Percentiles rank a stretch among this genome's conserved stretches.
Evolutionary conservation across 2,113 vertebrate species (phyloP).

Genomic region (Acanthochromis polyacanthus): DNA sequence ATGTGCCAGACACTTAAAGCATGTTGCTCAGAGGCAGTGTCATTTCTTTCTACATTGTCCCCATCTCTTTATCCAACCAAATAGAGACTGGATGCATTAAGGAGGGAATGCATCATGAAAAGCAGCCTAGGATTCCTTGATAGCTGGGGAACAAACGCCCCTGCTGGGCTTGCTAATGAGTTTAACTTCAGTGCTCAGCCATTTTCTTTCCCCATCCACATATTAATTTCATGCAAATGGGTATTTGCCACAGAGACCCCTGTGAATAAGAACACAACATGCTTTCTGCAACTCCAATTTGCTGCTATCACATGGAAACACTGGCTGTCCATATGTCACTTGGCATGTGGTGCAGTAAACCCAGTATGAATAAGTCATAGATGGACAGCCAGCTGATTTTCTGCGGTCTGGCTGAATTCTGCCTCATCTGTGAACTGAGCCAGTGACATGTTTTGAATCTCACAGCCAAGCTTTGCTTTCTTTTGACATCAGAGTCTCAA

Average conservation of each 20-base stretch:
- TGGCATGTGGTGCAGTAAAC: conserved; percentile 6
- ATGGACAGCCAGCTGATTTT: conserved; percentile 4
- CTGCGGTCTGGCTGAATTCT: neutral
- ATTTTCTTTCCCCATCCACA: conserved; percentile 59
- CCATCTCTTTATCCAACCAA: conserved; percentile 69
- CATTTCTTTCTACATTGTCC: conserved; percentile 18
- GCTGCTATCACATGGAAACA: conserved; percentile 52
- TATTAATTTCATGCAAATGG: conserved; percentile 80
- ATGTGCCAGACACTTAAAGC: conserved; percentile 32
- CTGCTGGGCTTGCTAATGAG: conserved; percentile 76
- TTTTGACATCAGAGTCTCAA: neutral
- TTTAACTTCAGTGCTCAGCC: conserved; percentile 75
- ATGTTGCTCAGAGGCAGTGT: conserved; percentile 43
- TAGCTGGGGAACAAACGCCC: conserved; percentile 68
- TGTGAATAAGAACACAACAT: conserved; percentile 52
- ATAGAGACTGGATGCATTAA: conserved; percentile 55
- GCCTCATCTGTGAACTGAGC: neutral
- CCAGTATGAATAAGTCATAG: neutral
- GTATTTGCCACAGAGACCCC: conserved; percentile 27
- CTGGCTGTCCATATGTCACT: conserved; percentile 30
- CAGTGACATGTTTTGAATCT: conserved; percentile 5
- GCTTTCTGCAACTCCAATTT: conserved; percentile 48
- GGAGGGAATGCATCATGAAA: conserved; percentile 71
- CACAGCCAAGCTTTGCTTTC: neutral
- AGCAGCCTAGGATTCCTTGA: conserved; percentile 61